phyloP scores from a whole-genome alignment of 2,113 vertebrate genomes.

The Columba janthina region DNA sequence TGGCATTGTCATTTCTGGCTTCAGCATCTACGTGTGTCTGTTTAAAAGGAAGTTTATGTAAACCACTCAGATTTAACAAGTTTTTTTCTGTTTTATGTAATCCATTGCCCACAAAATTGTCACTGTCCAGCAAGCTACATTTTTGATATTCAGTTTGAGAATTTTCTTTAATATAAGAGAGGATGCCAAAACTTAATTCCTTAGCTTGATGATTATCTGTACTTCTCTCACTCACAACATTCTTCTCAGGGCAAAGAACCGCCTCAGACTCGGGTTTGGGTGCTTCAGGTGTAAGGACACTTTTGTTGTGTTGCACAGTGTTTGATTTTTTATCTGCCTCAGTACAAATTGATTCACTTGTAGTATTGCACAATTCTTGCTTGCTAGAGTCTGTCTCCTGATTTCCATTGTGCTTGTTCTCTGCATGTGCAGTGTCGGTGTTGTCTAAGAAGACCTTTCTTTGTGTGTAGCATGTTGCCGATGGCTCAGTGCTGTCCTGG shows the following conservation, averaged over 20 bases:
- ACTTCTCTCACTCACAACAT: conserved; percentile 16
- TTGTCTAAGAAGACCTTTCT: conserved; percentile 28
- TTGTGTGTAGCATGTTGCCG: background rate
- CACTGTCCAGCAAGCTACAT: conserved; percentile 14
- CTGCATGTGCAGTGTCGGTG: background rate
- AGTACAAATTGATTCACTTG: conserved; percentile 6
- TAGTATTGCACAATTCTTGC: background rate
- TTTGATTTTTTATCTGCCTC: conserved; percentile 16
- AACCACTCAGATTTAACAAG: background rate
- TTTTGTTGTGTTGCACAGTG: background rate
- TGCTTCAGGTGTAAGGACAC: conserved; percentile 23
- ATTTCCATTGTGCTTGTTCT: background rate
- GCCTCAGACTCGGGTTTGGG: conserved; percentile 15
- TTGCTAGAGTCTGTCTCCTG: background rate
- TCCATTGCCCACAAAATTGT: conserved; percentile 2
- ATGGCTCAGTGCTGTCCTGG: background rate
- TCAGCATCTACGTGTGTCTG: background rate
- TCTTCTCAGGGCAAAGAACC: conserved; percentile 17
- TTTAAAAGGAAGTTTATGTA: background rate
- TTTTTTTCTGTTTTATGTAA: conserved; percentile 2
- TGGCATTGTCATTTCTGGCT: background rate
- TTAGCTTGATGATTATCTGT: conserved; percentile 26
- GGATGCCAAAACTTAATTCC: conserved; percentile 27
- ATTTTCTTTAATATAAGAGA: conserved; percentile 32
- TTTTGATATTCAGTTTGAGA: conserved; percentile 38